These are phyloP conservation scores for Momotus momota DNA, from an alignment of 2,797 vertebrate genomes.

Conservation along the genomic window DNA sequence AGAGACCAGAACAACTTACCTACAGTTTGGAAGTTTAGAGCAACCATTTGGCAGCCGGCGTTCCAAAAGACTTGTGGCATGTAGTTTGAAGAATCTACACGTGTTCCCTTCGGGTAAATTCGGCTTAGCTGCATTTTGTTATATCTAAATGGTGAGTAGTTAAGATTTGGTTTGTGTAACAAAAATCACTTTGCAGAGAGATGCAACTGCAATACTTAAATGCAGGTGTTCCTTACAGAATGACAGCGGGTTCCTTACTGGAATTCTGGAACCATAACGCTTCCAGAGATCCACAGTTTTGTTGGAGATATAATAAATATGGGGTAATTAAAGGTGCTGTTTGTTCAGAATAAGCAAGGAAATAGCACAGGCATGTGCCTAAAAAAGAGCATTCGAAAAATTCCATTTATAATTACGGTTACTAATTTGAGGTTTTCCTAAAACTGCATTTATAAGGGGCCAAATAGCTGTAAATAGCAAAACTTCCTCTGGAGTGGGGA, in stretches of 20 bases:
- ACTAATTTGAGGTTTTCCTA: neutral
- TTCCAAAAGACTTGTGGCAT: conserved; percentile 99
- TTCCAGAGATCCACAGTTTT: neutral
- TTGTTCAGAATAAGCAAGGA: neutral
- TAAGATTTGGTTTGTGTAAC: conserved; percentile 72
- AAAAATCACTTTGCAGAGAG: neutral
- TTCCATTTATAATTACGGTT: neutral
- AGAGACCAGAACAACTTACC: conserved; percentile 78
- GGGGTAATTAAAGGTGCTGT: neutral
- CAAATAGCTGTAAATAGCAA: neutral
- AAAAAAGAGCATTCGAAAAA: neutral
- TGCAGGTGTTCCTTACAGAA: neutral
- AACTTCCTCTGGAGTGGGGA: neutral
- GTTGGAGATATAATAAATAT: neutral
- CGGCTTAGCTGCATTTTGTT: conserved; percentile 98
- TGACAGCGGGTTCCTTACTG: accelerated
- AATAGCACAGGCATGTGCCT: neutral
- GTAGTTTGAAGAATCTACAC: conserved; percentile 98
- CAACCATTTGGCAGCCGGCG: conserved; percentile 96
- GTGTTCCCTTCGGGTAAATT: conserved; percentile 97
- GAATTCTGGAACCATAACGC: neutral
- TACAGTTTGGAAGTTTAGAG: conserved; percentile 97
- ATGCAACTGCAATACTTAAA: neutral
- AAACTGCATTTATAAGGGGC: neutral
- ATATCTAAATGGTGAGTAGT: conserved; percentile 85